Evolutionary conservation across 2,797 vertebrate species (phyloP).

Genomic region (Vipera latastei): DNA sequence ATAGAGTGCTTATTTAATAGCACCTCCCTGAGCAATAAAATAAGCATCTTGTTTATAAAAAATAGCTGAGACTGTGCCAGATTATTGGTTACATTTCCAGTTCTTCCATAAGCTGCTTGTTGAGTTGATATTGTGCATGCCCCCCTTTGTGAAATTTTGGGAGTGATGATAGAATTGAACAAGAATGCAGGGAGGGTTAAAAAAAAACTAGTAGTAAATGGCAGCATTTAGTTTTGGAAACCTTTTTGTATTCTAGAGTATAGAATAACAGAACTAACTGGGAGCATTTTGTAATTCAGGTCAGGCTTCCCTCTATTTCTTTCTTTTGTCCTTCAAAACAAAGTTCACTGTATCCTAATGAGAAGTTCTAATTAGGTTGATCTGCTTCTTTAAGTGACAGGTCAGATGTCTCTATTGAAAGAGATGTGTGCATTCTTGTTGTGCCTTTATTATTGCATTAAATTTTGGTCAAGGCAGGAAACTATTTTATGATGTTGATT

Average conservation of each 20-base stretch:
- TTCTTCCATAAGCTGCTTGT: background rate
- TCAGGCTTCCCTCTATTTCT: constrained; percentile 15
- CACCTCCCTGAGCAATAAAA: background rate
- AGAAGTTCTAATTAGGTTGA: constrained; percentile 63
- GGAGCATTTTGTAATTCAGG: constrained; percentile 28
- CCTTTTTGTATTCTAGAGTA: background rate
- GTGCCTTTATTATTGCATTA: constrained; percentile 56
- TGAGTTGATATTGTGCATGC: background rate
- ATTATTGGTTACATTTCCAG: constrained; percentile 18
- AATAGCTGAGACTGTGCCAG: background rate
- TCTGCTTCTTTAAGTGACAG: constrained; percentile 48
- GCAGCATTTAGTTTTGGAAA: background rate
- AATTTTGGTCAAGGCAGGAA: constrained; percentile 47
- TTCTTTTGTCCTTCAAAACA: constrained; percentile 31
- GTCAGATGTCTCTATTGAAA: constrained; percentile 60
- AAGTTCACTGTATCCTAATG: constrained; percentile 38
- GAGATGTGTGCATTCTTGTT: constrained; percentile 56
- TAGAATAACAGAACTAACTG: background rate
- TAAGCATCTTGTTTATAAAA: background rate
- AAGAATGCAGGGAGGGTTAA: background rate
- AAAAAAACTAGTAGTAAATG: constrained; percentile 3
- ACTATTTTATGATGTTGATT: constrained; percentile 50
- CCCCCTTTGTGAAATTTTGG: constrained; percentile 15
- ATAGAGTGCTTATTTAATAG: background rate
- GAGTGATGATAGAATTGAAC: background rate